Evolutionary conservation across 2,113 vertebrate genomes (phyloP).

Genomic region (Chlamydotis undulata): DNA sequence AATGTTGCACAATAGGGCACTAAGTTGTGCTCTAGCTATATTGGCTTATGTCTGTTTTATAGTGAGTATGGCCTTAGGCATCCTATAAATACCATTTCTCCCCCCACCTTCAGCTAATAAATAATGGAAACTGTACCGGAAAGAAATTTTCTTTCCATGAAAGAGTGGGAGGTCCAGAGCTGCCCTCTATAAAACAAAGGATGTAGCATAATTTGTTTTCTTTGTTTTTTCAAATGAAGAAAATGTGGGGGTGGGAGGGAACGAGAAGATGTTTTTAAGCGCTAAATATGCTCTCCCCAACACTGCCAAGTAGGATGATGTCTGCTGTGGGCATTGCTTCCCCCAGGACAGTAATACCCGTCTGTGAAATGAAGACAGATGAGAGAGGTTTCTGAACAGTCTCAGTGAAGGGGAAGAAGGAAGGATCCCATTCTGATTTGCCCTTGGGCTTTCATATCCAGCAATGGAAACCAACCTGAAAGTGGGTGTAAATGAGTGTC

Average conservation of each 20-base stretch:
- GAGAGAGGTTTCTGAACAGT: neutral
- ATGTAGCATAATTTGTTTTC: conserved; percentile 57
- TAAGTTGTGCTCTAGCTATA: conserved; percentile 58
- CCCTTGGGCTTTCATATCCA: neutral
- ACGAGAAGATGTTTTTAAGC: neutral
- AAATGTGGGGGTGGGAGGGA: conserved; percentile 2
- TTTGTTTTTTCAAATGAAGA: conserved; percentile 51
- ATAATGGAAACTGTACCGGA: conserved; percentile 69
- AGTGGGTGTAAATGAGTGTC: neutral
- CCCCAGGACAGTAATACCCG: neutral
- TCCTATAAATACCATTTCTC: conserved; percentile 72
- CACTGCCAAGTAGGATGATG: neutral
- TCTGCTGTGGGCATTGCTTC: neutral
- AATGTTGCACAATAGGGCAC: conserved; percentile 24
- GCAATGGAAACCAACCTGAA: neutral
- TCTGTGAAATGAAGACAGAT: conserved; percentile 7
- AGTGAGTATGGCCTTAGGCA: conserved; percentile 74
- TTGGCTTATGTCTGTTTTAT: conserved; percentile 65
- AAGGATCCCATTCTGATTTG: conserved; percentile 7
- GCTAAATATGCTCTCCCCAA: neutral
- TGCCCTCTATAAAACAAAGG: conserved; percentile 64
- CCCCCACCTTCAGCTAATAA: conserved; percentile 68
- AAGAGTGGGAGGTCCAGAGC: conserved; percentile 66
- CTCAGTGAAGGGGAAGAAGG: neutral
- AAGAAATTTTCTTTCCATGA: conserved; percentile 71